Percentiles rank a stretch among this genome's conserved stretches.
Conservation (phyloP, 2,113 vertebrate genomes). For the Oreochromis niloticus region DNA sequence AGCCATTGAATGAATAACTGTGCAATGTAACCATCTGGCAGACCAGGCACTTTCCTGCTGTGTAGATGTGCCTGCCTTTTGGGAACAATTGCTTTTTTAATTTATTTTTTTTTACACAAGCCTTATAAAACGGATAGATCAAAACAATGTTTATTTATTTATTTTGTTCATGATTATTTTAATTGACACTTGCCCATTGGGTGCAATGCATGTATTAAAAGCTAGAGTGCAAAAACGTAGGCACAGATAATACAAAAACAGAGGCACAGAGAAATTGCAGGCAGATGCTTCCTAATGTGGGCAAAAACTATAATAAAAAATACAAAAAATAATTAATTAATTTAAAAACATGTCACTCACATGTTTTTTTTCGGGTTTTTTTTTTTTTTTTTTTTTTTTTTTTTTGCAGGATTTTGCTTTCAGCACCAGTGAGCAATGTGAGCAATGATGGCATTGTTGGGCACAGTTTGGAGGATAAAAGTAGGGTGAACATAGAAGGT, state of each 20-base stretch:
- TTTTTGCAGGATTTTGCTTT: not conserved
- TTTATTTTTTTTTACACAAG: not conserved
- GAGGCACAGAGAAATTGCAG: not conserved
- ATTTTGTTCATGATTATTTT: not conserved
- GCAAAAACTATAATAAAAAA: not conserved
- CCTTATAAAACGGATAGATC: rapidly evolving
- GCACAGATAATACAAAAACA: not conserved
- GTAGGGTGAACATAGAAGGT: not conserved
- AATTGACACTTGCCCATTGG: not conserved
- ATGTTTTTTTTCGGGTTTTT: rapidly evolving
- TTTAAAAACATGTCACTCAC: not conserved
- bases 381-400: too few relatives aligned
- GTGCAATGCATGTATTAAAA: not conserved
- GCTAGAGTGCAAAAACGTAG: not conserved
- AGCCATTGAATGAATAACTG: not conserved
- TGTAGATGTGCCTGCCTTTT: not conserved
- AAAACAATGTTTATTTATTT: not conserved
- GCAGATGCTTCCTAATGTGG: not conserved
- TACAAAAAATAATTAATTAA: rapidly evolving
- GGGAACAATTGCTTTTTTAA: not conserved
- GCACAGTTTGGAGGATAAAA: not conserved
- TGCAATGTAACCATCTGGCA: not conserved
- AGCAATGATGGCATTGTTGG: not conserved
- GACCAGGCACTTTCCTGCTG: not conserved
- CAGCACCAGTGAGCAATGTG: not conserved